These are phyloP conservation scores for Styela clava DNA, from an alignment of 23 tunicate genomes.

Conservation along the genomic window DNA sequence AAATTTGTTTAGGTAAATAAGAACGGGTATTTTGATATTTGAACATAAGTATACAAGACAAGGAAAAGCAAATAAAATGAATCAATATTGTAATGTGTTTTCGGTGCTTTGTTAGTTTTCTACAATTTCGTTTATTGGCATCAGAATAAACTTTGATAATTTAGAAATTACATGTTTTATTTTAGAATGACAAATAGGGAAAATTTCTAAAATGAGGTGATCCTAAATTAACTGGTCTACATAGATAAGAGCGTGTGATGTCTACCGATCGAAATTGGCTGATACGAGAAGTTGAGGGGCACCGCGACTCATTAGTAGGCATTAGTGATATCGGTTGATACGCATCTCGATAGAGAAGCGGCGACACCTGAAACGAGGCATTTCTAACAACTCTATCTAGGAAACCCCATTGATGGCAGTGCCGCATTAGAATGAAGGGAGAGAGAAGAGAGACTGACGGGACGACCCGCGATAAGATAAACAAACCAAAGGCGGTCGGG, in stretches of 20 bases:
- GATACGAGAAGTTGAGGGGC: not conserved
- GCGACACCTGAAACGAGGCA: constrained; percentile 3
- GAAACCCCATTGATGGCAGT: not conserved
- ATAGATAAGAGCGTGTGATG: not conserved
- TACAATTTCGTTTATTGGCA: too few relatives aligned
- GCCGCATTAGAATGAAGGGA: constrained; percentile 11
- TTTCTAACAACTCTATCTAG: not conserved
- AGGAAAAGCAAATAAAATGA: too few relatives aligned
- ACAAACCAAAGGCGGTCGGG: constrained; percentile 28
- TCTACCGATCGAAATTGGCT: not conserved
- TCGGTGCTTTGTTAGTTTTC: too few relatives aligned
- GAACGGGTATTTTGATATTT: not conserved
- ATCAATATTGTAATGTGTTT: too few relatives aligned
- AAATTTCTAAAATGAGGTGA: not conserved
- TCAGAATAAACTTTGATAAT: too few relatives aligned
- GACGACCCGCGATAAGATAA: constrained; percentile 16
- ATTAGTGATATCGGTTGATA: constrained; percentile 7
- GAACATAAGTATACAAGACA: too few relatives aligned
- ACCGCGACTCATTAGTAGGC: constrained; percentile 8
- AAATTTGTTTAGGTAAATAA: not conserved
- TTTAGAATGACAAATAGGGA: not conserved
- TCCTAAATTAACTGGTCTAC: not conserved
- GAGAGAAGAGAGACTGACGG: constrained; percentile 1
- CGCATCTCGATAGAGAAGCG: not conserved
- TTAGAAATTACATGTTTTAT: not conserved